Evolutionary conservation across 2,888 invertebrate species (phyloP), one percentile per base, ranked within the genome.

Genomic region (Meandrusa payeni): DNA sequence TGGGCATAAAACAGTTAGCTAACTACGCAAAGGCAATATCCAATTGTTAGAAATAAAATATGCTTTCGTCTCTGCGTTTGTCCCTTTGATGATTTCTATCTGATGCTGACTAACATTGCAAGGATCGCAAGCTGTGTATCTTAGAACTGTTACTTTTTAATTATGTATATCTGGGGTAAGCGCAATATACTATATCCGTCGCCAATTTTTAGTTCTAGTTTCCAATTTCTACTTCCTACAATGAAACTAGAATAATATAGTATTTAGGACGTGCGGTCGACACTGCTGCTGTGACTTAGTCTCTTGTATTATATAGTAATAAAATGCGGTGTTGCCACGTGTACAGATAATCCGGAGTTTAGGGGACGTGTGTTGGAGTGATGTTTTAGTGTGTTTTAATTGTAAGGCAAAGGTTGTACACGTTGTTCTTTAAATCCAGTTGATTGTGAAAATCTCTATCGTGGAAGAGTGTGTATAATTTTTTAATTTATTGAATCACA

Each of bases 331-430:
- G 42, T 53, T 52, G 52, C 50, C 48, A 51, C 50, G 37, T 13
- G 27, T 43, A 51, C 54, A 17, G 72, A 76, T 76, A 74, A 77
- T 79, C 76, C 76, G 68, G 78, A 76, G 78, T 77, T 78, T 59
- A 58, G 64, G 59, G 51, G 69, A 64, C 59, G 61, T 57, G 61
- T 64, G 54, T 48, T 24, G 15, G 27, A 28, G 22, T 22, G 20
- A 20, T 24, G n/a, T 20, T 7, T 27, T 20, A n/a, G n/a, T n/a
- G 5, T 36, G 34, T 7, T 15, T n/a, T 15, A 15, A 15, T 4
- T 2, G 2, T 15, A 15, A 15, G 20, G n/a, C n/a, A n/a, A n/a
- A 24, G 11, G 6, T 23, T 13, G 11, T 7, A 27, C 5, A 10
- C 28, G 15, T 12, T 23, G 11, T 23, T n/a, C n/a, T n/a, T n/a